Percentiles rank a stretch among this genome's conserved stretches.
These are phyloP conservation scores for Pseudococcus longispinus DNA, from an alignment of 2,888 invertebrate species.

Conservation along the genomic window DNA sequence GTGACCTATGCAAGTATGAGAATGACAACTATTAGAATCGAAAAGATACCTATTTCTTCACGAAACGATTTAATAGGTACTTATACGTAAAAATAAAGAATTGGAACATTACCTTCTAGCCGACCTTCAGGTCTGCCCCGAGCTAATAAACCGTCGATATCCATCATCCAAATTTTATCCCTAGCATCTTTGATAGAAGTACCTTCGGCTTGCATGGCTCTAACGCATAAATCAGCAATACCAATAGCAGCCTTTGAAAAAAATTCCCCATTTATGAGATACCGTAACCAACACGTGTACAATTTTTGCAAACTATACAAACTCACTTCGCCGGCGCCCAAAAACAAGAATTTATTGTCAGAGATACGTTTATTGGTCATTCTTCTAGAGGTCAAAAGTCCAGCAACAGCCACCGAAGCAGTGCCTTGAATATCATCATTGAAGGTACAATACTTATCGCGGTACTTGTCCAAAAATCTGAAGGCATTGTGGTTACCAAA, in stretches of 20 bases:
- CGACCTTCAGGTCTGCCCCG: conserved; percentile 63
- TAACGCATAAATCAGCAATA: conserved; percentile 87
- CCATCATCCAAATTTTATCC: conserved; percentile 93
- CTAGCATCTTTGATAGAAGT: conserved; percentile 74
- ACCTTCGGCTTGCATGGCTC: conserved; percentile 83
- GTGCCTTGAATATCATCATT: conserved; percentile 99
- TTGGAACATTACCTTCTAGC: conserved; percentile 62
- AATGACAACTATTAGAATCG: neutral
- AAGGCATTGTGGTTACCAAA: conserved; percentile 98
- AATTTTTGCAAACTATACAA: too few species aligned
- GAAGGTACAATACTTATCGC: conserved; percentile 92
- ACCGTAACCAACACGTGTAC: neutral
- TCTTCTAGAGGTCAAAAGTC: conserved; percentile 80
- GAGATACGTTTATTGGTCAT: conserved; percentile 81
- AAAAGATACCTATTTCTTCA: too few species aligned
- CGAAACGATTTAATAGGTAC: too few species aligned
- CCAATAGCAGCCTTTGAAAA: conserved; percentile 67
- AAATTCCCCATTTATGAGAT: neutral
- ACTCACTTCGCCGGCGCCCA: conserved; percentile 80
- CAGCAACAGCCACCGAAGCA: conserved; percentile 94
- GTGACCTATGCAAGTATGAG: conserved; percentile 63
- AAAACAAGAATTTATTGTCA: conserved; percentile 89
- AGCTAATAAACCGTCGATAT: conserved; percentile 82
- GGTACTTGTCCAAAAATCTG: conserved; percentile 87
- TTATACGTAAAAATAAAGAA: too few species aligned